A percentile compares a stretch with the other conserved stretches of the same genome.
phyloP scores from a whole-genome alignment of 2,113 vertebrate genomes.

The Daboia siamensis region DNA sequence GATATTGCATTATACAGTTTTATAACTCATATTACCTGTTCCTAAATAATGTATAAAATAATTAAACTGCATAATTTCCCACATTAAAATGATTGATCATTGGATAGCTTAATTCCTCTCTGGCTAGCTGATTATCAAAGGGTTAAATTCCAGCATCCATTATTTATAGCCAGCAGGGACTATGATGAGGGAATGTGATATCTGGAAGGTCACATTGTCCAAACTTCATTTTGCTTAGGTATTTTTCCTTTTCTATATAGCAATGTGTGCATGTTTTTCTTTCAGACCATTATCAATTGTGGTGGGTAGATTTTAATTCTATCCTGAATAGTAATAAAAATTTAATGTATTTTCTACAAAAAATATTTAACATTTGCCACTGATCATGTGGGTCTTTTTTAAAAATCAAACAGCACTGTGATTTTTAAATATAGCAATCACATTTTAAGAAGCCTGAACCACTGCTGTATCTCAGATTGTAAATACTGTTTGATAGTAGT shows the following conservation, averaged over 20 bases:
- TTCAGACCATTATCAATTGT: background rate
- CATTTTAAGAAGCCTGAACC: background rate
- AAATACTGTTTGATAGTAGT: background rate
- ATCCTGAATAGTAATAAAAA: background rate
- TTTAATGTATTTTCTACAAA: background rate
- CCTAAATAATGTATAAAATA: background rate
- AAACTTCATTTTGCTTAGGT: background rate
- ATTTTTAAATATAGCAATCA: background rate
- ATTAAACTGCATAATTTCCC: background rate
- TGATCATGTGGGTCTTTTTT: background rate
- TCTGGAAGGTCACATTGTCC: background rate
- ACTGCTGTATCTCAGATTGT: background rate
- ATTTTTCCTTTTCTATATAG: background rate
- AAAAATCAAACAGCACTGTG: background rate
- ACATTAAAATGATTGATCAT: background rate
- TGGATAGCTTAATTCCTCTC: background rate
- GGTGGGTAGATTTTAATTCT: background rate
- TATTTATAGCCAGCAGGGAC: background rate
- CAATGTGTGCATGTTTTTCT: background rate
- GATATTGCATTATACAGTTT: background rate
- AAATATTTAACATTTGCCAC: background rate
- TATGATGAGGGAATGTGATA: background rate
- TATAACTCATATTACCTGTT: background rate
- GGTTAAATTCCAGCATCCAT: background rate
- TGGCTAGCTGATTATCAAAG: background rate